These are phyloP conservation scores for Eristalis arbustorum DNA, from an alignment of 2,888 invertebrate species.

Conservation along the genomic window DNA sequence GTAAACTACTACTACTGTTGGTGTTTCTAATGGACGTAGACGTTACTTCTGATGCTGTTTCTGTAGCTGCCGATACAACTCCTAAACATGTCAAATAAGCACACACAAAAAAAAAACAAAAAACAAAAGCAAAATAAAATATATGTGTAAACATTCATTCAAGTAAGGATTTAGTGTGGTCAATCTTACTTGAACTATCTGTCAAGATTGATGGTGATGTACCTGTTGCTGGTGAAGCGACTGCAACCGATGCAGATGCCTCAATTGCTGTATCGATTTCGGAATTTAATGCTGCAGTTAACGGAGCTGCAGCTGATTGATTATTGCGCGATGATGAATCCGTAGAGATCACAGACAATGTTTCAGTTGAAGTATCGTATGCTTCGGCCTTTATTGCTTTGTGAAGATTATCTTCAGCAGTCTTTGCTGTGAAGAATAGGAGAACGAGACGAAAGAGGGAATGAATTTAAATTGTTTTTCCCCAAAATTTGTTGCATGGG, in stretches of 20 bases:
- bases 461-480: no score
- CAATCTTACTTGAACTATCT: slow-evolving; percentile 36
- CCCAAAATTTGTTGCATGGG: no score
- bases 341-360: slow-evolving; percentile 59
- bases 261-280: slow-evolving; percentile 15
- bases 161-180: not conserved
- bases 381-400: slow-evolving; percentile 61
- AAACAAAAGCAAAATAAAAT: not conserved
- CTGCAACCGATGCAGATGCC: not conserved
- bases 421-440: slow-evolving; percentile 39
- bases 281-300: slow-evolving; percentile 11
- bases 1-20: slow-evolving; percentile 37
- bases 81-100: slow-evolving; percentile 1
- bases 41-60: slow-evolving; percentile 34
- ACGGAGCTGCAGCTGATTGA: slow-evolving; percentile 20
- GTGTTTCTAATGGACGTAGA: slow-evolving; percentile 28
- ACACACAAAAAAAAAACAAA: not conserved
- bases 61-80: slow-evolving; percentile 50
- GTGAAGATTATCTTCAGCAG: slow-evolving; percentile 50
- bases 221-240: not conserved
- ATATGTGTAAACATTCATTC: not conserved
- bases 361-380: slow-evolving; percentile 50
- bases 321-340: slow-evolving; percentile 36
- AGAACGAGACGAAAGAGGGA: no score
- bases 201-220: slow-evolving; percentile 10